Percentiles rank a stretch among this genome's conserved stretches.
These are phyloP conservation scores for Nemopilema nomurai DNA, from an alignment of 30 jellyfish, hydroid and myxozoan species.

Conservation along the genomic window DNA sequence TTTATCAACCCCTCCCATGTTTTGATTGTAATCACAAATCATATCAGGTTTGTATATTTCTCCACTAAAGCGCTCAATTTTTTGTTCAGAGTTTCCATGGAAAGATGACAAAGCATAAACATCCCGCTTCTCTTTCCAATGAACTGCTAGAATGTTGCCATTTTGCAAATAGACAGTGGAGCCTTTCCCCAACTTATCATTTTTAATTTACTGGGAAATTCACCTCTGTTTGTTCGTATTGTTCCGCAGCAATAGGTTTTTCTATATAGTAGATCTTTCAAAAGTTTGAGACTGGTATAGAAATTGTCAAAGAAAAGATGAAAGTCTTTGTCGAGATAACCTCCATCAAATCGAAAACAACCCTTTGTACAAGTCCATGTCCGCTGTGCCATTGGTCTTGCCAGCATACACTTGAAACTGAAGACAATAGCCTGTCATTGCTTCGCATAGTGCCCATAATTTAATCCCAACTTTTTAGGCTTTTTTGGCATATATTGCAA, in stretches of 20 bases:
- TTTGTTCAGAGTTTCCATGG: neutral
- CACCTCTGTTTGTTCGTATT: slow-evolving; percentile 32
- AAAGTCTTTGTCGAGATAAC: slow-evolving; percentile 5
- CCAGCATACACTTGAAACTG: slow-evolving; percentile 53
- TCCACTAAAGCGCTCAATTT: neutral
- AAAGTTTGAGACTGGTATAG: slow-evolving; percentile 15
- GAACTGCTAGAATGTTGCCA: slow-evolving; percentile 32
- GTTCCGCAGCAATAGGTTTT: slow-evolving; percentile 58
- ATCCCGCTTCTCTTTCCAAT: neutral
- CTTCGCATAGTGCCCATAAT: slow-evolving; percentile 55
- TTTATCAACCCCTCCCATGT: slow-evolving; percentile 25
- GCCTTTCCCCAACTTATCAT: neutral
- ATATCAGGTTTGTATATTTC: neutral
- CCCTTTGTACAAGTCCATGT: slow-evolving; percentile 47
- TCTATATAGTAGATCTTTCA: slow-evolving; percentile 13
- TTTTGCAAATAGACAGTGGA: neutral
- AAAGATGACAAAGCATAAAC: neutral
- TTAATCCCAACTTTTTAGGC: slow-evolving; percentile 53
- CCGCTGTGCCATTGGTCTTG: slow-evolving; percentile 29
- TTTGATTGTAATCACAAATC: neutral
- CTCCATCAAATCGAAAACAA: slow-evolving; percentile 37
- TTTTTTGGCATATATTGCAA: slow-evolving; percentile 63
- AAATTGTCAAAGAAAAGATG: slow-evolving; percentile 39
- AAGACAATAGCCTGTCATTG: slow-evolving; percentile 34
- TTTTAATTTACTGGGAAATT: slow-evolving; percentile 15